These are phyloP conservation scores for Capreolus pygargus DNA, from an alignment of 2,113 vertebrate species.

Conservation along the genomic window DNA sequence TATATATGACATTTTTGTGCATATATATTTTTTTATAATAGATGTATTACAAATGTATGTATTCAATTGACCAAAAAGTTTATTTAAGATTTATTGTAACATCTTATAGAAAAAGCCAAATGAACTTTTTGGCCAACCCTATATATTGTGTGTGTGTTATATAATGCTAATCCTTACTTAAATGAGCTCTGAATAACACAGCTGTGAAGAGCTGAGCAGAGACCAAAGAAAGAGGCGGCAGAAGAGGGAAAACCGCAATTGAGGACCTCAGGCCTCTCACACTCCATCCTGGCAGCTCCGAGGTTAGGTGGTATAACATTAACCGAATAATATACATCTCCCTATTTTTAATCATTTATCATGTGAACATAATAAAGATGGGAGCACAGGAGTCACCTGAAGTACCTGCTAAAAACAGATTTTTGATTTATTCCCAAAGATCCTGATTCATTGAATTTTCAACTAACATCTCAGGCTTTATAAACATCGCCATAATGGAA, in stretches of 20 bases:
- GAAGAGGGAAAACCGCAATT: background rate
- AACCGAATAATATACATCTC: background rate
- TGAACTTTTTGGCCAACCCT: background rate
- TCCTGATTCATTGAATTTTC: background rate
- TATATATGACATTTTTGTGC: background rate
- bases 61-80: background rate
- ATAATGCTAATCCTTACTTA: background rate
- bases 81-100: background rate
- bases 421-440: background rate
- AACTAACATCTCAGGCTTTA: background rate
- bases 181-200: background rate
- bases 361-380: background rate
- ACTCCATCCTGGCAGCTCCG: background rate
- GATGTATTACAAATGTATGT: background rate
- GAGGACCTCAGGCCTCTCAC: no score
- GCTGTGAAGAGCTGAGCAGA: background rate
- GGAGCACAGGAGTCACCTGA: background rate
- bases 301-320: background rate
- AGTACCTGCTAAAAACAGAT: background rate
- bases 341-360: background rate
- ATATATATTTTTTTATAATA: background rate
- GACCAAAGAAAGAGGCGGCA: background rate
- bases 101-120: background rate
- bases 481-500: background rate
- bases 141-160: background rate